A percentile compares a stretch with the other conserved stretches of the same genome.
phyloP scores from a whole-genome alignment of 2,113 vertebrate genomes.

The Lepus timidus region DNA sequence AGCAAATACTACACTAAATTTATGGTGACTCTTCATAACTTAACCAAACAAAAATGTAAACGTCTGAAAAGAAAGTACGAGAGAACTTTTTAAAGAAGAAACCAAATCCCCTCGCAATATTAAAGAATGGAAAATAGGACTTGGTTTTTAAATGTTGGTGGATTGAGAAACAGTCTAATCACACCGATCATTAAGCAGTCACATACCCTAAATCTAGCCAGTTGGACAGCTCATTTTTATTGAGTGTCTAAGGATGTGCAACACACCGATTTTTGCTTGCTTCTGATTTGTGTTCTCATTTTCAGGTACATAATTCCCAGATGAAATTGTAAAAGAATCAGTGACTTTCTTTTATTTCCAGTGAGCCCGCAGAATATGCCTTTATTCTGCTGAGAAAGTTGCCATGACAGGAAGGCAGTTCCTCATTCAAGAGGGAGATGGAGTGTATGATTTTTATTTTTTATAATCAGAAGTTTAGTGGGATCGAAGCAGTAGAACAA shows the following conservation, averaged over 20 bases:
- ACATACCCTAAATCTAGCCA: not conserved
- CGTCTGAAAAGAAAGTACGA: not conserved
- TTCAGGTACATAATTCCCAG: not conserved
- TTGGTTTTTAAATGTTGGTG: too few relatives aligned
- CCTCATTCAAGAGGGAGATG: not conserved
- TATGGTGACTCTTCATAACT: not conserved
- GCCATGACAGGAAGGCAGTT: not conserved
- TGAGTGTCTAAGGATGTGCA: not conserved
- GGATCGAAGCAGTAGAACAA: not conserved
- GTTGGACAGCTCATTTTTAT: not conserved
- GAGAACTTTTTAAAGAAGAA: too few relatives aligned
- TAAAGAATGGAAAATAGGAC: too few relatives aligned
- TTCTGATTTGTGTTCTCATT: conserved; percentile 48
- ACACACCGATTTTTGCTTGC: not conserved
- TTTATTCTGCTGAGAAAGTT: not conserved
- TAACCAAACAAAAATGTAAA: not conserved
- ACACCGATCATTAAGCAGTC: too few relatives aligned
- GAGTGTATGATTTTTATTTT: not conserved
- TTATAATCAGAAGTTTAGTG: not conserved
- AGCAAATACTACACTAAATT: not conserved
- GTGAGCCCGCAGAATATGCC: not conserved
- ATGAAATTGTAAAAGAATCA: not conserved
- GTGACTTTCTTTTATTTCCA: not conserved
- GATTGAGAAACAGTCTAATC: too few relatives aligned
- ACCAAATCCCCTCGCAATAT: too few relatives aligned